Conservation (phyloP, 2,113 vertebrate species). For the Archocentrus centrarchus region DNA sequence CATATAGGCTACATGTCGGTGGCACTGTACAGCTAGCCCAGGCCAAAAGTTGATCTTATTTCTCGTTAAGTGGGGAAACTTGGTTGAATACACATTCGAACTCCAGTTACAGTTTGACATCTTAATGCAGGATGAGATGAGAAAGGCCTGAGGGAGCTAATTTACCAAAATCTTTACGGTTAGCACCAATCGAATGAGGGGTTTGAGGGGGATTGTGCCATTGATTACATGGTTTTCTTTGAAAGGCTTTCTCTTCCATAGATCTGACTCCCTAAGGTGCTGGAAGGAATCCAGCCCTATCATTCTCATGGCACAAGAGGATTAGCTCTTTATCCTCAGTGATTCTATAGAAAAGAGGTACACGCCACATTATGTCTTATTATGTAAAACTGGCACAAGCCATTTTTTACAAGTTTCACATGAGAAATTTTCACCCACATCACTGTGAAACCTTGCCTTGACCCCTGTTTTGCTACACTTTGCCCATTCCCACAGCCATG, state of each 20-base stretch:
- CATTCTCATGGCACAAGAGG: conserved; percentile 63
- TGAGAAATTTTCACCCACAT: conserved; percentile 48
- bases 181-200: conserved; percentile 5
- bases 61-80: conserved; percentile 45
- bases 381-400: conserved; percentile 37
- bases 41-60: conserved; percentile 59
- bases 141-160: background rate
- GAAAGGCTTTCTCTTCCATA: conserved; percentile 31
- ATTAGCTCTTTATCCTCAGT: conserved; percentile 61
- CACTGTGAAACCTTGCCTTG: conserved; percentile 50
- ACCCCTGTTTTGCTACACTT: conserved; percentile 52
- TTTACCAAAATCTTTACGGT: conserved; percentile 30
- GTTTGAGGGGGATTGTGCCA: conserved; percentile 19
- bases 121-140: conserved; percentile 25
- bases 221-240: conserved; percentile 61
- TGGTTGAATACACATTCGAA: conserved; percentile 49
- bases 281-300: conserved; percentile 58
- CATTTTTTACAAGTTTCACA: conserved; percentile 29
- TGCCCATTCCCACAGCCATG: conserved; percentile 43
- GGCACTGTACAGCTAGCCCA: background rate
- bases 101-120: conserved; percentile 33
- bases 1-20: conserved; percentile 24
- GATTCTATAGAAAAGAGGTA: conserved; percentile 55
- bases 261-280: conserved; percentile 57
- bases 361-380: conserved; percentile 52